Conservation (phyloP, 2,888 invertebrate genomes). For the Linyphia triangularis region DNA sequence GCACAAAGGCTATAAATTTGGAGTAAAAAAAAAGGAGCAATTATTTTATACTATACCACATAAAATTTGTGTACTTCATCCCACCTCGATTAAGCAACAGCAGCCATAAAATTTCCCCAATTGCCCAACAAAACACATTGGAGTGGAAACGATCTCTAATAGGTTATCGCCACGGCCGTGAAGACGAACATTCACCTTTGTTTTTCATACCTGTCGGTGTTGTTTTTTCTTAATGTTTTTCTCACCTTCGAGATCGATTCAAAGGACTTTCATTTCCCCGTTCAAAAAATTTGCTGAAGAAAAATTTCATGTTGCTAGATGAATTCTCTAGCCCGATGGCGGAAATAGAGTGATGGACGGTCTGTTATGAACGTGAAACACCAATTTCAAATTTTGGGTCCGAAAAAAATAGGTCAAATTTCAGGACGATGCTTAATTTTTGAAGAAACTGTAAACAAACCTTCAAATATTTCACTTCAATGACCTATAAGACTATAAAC, state of each 20-base stretch:
- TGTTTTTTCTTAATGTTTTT: too few species aligned
- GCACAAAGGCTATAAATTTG: slow-evolving; percentile 37
- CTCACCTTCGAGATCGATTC: background rate
- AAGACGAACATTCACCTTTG: slow-evolving; percentile 63
- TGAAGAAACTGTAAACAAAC: background rate
- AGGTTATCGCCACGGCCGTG: slow-evolving; percentile 57
- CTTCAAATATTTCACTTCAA: background rate
- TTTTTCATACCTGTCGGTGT: slow-evolving; percentile 30
- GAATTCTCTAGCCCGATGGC: background rate
- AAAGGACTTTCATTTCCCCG: background rate
- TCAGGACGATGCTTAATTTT: background rate
- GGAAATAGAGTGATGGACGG: background rate
- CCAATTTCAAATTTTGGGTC: background rate
- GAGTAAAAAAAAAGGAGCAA: slow-evolving; percentile 5
- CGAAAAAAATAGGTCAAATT: background rate
- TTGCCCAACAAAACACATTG: slow-evolving; percentile 45
- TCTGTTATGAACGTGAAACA: background rate
- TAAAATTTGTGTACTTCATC: slow-evolving; percentile 17
- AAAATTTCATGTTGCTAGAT: background rate
- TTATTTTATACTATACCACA: slow-evolving; percentile 55
- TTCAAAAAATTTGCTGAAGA: background rate
- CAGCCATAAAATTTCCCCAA: slow-evolving; percentile 49
- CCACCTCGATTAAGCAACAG: background rate
- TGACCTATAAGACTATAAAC: too few species aligned
- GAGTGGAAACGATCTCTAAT: slow-evolving; percentile 23